Conservation (phyloP, 2,113 vertebrate species). For the Suncus etruscus region DNA sequence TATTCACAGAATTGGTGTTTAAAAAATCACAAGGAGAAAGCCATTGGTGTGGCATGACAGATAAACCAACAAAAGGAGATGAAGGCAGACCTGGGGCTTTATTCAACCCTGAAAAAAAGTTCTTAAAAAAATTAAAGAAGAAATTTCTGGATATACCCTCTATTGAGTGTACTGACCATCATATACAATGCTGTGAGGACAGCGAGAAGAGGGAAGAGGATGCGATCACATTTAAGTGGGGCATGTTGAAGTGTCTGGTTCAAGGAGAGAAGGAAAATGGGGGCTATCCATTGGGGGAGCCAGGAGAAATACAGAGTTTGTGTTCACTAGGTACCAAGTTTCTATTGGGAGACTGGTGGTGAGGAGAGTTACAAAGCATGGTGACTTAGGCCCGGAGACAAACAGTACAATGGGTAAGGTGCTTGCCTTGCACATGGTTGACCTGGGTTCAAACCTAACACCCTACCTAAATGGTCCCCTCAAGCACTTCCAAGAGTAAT, state of each 20-base stretch:
- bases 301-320: fast-evolving
- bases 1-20: not conserved
- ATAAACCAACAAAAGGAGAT: not conserved
- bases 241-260: no score
- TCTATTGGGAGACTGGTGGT: not conserved
- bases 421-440: no score
- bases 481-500: no score
- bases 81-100: not conserved
- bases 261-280: not conserved
- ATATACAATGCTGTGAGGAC: no score
- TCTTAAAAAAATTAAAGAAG: not conserved
- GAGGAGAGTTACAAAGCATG: not conserved
- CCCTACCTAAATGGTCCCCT: no score
- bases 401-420: no score
- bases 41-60: not conserved
- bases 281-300: not conserved
- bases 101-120: not conserved
- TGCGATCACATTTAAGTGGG: not conserved
- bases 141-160: not conserved
- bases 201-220: not conserved
- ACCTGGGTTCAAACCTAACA: no score
- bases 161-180: no score
- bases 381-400: no score
- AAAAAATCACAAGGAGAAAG: not conserved
- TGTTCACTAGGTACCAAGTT: not conserved